Evolutionary conservation across 2,888 invertebrate species (phyloP).

Genomic region (Dermolepida albohirtum): DNA sequence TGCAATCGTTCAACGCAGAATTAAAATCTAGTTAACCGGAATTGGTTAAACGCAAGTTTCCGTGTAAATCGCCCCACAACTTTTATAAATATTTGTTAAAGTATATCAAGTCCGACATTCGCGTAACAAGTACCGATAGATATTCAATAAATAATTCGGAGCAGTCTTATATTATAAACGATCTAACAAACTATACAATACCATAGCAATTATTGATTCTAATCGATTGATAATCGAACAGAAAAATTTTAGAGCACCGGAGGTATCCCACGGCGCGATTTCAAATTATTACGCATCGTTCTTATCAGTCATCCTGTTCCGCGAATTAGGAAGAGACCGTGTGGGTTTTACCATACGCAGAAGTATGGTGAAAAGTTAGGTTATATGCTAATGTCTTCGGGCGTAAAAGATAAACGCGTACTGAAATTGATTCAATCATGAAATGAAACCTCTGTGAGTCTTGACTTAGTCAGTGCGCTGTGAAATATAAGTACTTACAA

Average conservation of each 20-base stretch:
- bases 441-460: slow-evolving; percentile 11
- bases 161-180: too few species aligned
- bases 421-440: slow-evolving; percentile 25
- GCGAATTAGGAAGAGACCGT: not conserved
- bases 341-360: slow-evolving; percentile 11
- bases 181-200: too few species aligned
- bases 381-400: slow-evolving; percentile 1
- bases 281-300: not conserved
- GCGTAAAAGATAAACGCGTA: slow-evolving; percentile 23
- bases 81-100: not conserved
- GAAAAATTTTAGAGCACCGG: too few species aligned
- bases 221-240: too few species aligned
- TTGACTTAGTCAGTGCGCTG: not conserved
- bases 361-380: not conserved
- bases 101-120: not conserved
- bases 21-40: slow-evolving; percentile 2
- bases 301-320: not conserved
- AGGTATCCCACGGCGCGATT: not conserved
- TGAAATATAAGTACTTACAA: too few species aligned
- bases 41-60: slow-evolving; percentile 29
- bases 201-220: too few species aligned
- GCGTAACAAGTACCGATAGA: too few species aligned
- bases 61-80: not conserved
- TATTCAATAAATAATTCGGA: too few species aligned
- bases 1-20: too few species aligned